Percentiles rank a stretch among this genome's conserved stretches.
Evolutionary conservation across 2,888 invertebrate species (phyloP).

Genomic region (Monopis laevigella): DNA sequence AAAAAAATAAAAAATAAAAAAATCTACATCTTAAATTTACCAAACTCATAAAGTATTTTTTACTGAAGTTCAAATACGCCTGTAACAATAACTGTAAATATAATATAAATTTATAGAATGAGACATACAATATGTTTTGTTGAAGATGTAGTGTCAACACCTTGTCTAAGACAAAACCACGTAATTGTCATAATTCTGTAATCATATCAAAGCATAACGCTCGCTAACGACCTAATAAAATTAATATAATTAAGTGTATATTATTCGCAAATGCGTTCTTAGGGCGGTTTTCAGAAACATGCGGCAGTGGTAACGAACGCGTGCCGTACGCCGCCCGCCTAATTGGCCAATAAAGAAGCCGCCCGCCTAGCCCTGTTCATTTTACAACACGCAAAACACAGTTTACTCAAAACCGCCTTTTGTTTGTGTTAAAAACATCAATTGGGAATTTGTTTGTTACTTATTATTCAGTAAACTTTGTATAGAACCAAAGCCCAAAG

Average conservation of each 20-base stretch:
- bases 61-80: no score
- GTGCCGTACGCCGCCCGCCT: constrained; percentile 38
- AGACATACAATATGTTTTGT: neutral
- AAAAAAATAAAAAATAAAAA: no score
- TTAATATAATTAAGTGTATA: constrained; percentile 36
- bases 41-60: no score
- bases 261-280: constrained; percentile 16
- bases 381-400: constrained; percentile 24
- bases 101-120: no score
- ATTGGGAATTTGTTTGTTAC: constrained; percentile 1
- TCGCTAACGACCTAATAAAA: constrained; percentile 35
- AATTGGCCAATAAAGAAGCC: constrained; percentile 44
- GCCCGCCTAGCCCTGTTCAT: constrained; percentile 25
- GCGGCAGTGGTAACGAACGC: constrained; percentile 35
- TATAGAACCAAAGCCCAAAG: no score
- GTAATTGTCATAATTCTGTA: constrained; percentile 6
- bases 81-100: no score
- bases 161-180: constrained; percentile 3
- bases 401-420: constrained; percentile 1
- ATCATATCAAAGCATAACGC: constrained; percentile 30
- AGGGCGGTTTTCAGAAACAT: constrained; percentile 14
- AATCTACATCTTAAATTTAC: no score
- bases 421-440: constrained; percentile 2
- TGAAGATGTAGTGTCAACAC: constrained; percentile 4
- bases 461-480: constrained; percentile 2